Base-by-base conservation (phyloP, 2,888 invertebrate genomes). In the Limnephilus marmoratus region DNA sequence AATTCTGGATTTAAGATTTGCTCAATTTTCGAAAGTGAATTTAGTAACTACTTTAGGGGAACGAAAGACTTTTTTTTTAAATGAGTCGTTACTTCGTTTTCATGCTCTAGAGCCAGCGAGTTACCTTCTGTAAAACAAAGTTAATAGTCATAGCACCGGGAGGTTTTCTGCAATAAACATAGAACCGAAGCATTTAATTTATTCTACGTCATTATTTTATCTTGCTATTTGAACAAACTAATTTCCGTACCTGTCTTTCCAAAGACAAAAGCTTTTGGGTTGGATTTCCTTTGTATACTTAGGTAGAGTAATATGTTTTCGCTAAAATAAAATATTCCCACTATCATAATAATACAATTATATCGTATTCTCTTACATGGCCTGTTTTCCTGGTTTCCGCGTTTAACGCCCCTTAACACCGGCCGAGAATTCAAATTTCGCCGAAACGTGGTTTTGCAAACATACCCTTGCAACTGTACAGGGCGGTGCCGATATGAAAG, bases 181-280 rank as follows among this genome's bases (percentile, higher is more conserved):
- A n/a, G 24, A n/a, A 1, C 24, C 68, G 9, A 9, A 68, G 68
- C 68, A 68, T 68, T 68, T 24, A 9, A 68, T 68, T 9, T 68
- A 68, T n/a, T 68, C n/a, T 68, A 9, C 9, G 68, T 24, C 68
- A 68, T 68, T 24, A 68, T 68, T 68, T 68, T 82, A 53, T 87
- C 81, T 80, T 29, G 81, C 37, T 88, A 91, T 92, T 92, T 93
- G 91, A 93, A 93, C 90, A 91, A 93, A 93, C 91, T 93, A 93
- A 91, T 93, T 93, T 91, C 91, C 91, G 68, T 18, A 37, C 34
- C 41, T 90, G 80, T 90, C 3, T 80, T 31, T 83, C 53, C 37
- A 85, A 86, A 86, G 45, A 86, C 86, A 91, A 85, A 80, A 34
- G 80, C 49, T 85, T n/a, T 53, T 68, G 68, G 49, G 34, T 12